Base-by-base conservation (phyloP, 2,113 vertebrate species). In the Protobothrops mucrosquamatus region DNA sequence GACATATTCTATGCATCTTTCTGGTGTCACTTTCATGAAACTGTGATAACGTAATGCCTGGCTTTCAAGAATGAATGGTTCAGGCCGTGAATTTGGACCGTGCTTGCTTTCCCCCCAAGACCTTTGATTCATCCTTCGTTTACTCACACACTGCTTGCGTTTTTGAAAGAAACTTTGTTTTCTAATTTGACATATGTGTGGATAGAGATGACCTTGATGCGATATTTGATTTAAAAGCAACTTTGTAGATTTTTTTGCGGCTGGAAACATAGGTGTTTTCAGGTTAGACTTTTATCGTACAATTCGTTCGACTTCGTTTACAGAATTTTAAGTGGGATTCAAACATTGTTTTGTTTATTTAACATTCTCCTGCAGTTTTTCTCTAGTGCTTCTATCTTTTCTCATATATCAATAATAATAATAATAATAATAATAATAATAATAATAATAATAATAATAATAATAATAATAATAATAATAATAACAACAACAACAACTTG, bases 1-100 rank as follows among this genome's bases (percentile, higher is more conserved):
- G 99, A 98, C 98, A 98, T 98, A 98, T 98, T 99, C 98, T 99
- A 98, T 98, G 98, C 98, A 98, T 99, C 99, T 99, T 99, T 98
- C 97, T 97, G 95, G 98, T 98, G 98, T 98, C 97, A 98, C 95
- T 97, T 98, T 98, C 98, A 98, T 99, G 99, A 98, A 99, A 98
- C 98, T 99, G 98, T 99, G 97, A 93, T 97, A 91, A 89, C 94
- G 96, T 98, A 98, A 98, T 98, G 96, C 98, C 98, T 98, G 95
- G 98, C 97, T 98, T 98, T 98, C 97, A 97, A 98, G 98, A 98
- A 98, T 98, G 97, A 98, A 90, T 98, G 98, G 98, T 98, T 96
- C 54, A 95, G 2, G 91, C 91, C 0, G 24, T 18, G 88, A 94
- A 94, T 96, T 94, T 95, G 7, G 93, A 94, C 91, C 92, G 0